Evolutionary conservation across 1,140 invertebrate species (phyloP).

Genomic region (Phymorhynchus buccinoides): DNA sequence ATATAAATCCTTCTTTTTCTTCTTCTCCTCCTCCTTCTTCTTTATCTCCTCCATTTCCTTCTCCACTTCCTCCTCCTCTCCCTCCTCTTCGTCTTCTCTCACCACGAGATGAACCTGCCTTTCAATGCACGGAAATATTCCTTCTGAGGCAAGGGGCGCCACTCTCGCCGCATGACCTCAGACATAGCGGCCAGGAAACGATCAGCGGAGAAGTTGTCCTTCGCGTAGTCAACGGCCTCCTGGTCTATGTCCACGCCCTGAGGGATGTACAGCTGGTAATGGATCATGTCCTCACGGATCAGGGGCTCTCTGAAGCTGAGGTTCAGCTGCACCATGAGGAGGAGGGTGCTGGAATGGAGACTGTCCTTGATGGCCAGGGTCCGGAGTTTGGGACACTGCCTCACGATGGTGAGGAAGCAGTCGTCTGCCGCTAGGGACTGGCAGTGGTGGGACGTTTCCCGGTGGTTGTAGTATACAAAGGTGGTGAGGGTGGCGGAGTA

Average conservation of each 20-base stretch:
- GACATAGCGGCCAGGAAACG: conserved; percentile 2
- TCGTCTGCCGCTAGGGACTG: not conserved
- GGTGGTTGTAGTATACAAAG: conserved; percentile 1
- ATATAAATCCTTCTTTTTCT: too few relatives aligned
- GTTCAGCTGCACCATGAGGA: conserved; percentile 24
- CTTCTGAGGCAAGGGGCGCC: not conserved
- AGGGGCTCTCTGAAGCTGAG: not conserved
- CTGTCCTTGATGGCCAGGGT: conserved; percentile 19
- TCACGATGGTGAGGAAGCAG: not conserved
- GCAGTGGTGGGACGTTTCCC: not conserved
- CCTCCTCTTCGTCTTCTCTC: too few relatives aligned
- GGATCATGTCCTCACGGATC: conserved; percentile 17
- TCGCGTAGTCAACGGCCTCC: not conserved
- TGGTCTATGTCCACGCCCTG: not conserved
- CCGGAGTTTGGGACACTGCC: not conserved
- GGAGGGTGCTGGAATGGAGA: conserved; percentile 21
- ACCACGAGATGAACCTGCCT: not conserved
- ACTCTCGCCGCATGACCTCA: not conserved
- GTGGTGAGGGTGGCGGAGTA: not conserved
- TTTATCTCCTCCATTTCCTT: too few relatives aligned
- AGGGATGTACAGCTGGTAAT: not conserved
- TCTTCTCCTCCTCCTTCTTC: too few relatives aligned
- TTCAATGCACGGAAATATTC: conserved; percentile 7
- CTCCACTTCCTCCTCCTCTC: too few relatives aligned
- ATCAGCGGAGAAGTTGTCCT: not conserved